Conservation (phyloP, 2,797 vertebrate genomes). For the Lacerta bilineata region DNA sequence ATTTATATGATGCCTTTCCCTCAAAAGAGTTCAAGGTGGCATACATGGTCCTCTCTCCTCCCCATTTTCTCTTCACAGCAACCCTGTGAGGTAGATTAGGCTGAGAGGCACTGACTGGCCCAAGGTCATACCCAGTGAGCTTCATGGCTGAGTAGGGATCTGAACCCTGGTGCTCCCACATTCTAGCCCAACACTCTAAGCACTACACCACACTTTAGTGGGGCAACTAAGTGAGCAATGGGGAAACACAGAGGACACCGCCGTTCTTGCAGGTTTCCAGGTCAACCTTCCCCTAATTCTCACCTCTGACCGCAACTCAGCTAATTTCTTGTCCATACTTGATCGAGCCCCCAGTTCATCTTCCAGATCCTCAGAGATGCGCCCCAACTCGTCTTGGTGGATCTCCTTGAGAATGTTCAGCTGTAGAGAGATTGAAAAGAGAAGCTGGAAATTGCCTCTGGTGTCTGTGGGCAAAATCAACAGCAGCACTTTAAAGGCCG, state of each 20-base stretch:
- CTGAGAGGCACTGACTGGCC: no score
- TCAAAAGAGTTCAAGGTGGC: no score
- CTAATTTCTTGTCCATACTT: slow-evolving; percentile 97
- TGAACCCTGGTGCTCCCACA: no score
- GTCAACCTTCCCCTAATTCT: not conserved
- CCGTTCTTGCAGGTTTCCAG: not conserved
- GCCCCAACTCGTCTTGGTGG: slow-evolving; percentile 95
- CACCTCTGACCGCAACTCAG: slow-evolving; percentile 94
- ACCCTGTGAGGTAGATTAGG: no score
- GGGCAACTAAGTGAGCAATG: not conserved
- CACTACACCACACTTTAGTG: not conserved
- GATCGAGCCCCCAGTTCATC: slow-evolving; percentile 94
- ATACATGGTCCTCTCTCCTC: no score
- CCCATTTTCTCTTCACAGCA: no score
- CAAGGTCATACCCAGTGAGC: no score
- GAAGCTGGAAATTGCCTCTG: not conserved
- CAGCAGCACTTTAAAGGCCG: no score
- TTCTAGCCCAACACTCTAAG: no score
- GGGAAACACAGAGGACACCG: not conserved
- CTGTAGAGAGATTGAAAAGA: slow-evolving; percentile 70
- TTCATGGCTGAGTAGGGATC: no score
- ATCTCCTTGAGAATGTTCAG: slow-evolving; percentile 94
- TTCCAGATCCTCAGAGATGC: slow-evolving; percentile 96
- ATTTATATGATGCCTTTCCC: no score
- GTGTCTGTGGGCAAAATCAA: not conserved